Evolutionary conservation across 2,888 invertebrate species (phyloP).

Genomic region (Cerastis rubricosa): DNA sequence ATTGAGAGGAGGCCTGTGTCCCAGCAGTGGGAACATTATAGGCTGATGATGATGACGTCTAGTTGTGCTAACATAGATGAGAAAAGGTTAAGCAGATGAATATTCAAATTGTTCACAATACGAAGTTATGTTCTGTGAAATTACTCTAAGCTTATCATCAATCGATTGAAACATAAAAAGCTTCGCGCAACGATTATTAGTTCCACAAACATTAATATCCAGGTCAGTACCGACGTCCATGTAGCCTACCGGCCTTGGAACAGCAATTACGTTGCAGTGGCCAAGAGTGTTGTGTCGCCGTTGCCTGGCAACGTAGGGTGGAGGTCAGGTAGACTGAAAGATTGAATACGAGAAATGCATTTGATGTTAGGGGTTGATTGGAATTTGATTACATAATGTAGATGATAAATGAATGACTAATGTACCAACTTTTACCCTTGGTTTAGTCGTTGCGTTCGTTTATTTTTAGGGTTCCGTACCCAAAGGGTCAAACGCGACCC

Average conservation of each 20-base stretch:
- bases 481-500: too few species aligned
- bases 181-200: conserved; percentile 41
- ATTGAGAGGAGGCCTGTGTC: too few species aligned
- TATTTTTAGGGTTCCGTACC: too few species aligned
- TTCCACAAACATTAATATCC: conserved; percentile 58
- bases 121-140: background rate
- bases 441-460: background rate
- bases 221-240: conserved; percentile 54
- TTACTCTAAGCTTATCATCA: background rate
- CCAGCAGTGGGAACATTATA: too few species aligned
- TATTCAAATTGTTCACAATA: background rate
- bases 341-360: conserved; percentile 39
- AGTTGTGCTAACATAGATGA: background rate
- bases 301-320: conserved; percentile 47
- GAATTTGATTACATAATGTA: conserved; percentile 12
- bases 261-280: conserved; percentile 50
- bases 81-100: background rate
- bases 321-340: background rate
- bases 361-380: conserved; percentile 17
- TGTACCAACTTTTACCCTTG: background rate
- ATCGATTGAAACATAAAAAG: conserved; percentile 27
- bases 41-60: too few species aligned
- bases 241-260: conserved; percentile 45
- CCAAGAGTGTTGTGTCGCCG: conserved; percentile 44
- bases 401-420: background rate